A percentile compares a stretch with the other conserved stretches of the same genome.
phyloP scores from a whole-genome alignment of 2,888 invertebrate genomes.

The Clistopyga incitator region DNA sequence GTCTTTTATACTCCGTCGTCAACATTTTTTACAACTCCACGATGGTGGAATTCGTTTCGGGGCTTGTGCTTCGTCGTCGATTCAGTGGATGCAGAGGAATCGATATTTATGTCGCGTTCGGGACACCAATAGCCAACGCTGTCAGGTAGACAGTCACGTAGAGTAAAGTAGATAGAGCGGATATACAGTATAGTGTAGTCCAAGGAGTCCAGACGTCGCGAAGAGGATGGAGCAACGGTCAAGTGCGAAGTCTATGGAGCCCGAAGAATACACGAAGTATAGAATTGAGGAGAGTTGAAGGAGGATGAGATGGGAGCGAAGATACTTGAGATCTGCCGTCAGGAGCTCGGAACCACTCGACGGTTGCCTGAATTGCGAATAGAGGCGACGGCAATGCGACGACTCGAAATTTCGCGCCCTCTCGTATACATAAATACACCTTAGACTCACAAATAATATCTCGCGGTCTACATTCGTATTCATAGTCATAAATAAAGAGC shows the following conservation, averaged over 20 bases:
- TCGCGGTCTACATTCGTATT: slow-evolving; percentile 27
- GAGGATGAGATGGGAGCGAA: slow-evolving; percentile 26
- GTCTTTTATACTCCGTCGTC: slow-evolving; percentile 53
- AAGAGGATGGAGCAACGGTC: slow-evolving; percentile 48
- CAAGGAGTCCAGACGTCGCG: slow-evolving; percentile 39
- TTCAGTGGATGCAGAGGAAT: slow-evolving; percentile 14
- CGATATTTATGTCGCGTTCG: slow-evolving; percentile 51
- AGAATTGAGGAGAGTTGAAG: slow-evolving; percentile 34
- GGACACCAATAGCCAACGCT: slow-evolving; percentile 35
- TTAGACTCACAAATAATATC: slow-evolving; percentile 38
- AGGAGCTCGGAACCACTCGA: slow-evolving; percentile 45
- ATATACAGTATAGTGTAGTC: slow-evolving; percentile 19
- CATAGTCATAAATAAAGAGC: slow-evolving; percentile 30
- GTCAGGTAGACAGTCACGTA: slow-evolving; percentile 47
- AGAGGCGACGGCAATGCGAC: slow-evolving; percentile 24
- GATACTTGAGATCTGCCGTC: slow-evolving; percentile 40
- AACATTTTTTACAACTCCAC: slow-evolving; percentile 56
- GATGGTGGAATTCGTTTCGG: slow-evolving; percentile 18
- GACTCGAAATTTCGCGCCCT: background rate
- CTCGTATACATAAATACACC: slow-evolving; percentile 30
- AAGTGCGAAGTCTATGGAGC: slow-evolving; percentile 57
- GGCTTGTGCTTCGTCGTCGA: slow-evolving; percentile 17
- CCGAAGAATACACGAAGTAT: slow-evolving; percentile 30
- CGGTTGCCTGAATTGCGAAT: slow-evolving; percentile 56
- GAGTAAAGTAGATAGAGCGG: slow-evolving; percentile 4